A percentile compares a stretch with the other conserved stretches of the same genome.
These are phyloP conservation scores for Pteronura brasiliensis DNA, from an alignment of 2,113 vertebrate species.

Conservation along the genomic window DNA sequence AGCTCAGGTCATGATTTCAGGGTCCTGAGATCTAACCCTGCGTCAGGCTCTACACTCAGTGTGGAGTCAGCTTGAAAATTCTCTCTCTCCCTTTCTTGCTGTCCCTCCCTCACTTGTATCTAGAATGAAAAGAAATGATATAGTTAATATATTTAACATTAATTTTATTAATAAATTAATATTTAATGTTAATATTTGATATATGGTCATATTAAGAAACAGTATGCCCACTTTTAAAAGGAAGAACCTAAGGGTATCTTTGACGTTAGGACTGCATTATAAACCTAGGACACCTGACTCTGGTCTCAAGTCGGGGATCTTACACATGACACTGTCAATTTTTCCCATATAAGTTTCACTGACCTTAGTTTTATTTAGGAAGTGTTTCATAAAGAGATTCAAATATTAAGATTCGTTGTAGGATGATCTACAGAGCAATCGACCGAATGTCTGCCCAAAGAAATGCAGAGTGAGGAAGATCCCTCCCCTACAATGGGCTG, in stretches of 20 bases:
- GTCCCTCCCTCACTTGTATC: not conserved
- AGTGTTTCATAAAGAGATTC: not conserved
- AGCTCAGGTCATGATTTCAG: not conserved
- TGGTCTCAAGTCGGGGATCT: not conserved
- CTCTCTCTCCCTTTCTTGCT: not conserved
- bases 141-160: too few species aligned
- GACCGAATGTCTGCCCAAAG: not conserved
- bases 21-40: not conserved
- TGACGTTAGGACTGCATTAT: rapidly evolving
- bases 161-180: too few species aligned
- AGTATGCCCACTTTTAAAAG: not conserved
- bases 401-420: not conserved
- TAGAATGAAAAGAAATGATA: not conserved
- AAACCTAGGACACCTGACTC: not conserved
- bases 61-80: not conserved
- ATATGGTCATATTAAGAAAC: not conserved
- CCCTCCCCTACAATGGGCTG: too few species aligned
- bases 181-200: too few species aligned
- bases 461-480: not conserved
- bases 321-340: not conserved
- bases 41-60: not conserved
- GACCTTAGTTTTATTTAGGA: not conserved
- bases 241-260: not conserved
- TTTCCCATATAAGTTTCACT: not conserved
- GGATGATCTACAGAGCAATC: not conserved